Percentiles rank a stretch among this genome's conserved stretches.
phyloP scores from a whole-genome alignment of 2,888 invertebrate genomes.

The Strigamia maritima region DNA sequence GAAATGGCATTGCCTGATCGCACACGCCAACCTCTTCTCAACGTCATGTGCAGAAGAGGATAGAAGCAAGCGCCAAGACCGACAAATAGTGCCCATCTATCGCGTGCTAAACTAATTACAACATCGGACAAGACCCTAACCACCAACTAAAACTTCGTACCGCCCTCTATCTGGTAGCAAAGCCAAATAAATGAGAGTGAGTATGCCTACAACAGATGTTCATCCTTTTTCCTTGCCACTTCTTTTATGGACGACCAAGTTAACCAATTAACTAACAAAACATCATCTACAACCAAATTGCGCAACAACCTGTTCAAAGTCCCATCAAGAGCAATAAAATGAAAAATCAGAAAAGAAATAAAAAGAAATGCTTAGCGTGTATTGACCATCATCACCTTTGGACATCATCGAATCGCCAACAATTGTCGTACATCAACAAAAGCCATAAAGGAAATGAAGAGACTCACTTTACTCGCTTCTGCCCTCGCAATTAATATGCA shows the following conservation, averaged over 20 bases:
- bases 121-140: constrained; percentile 24
- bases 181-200: not conserved
- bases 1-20: constrained; percentile 24
- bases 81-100: constrained; percentile 22
- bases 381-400: not conserved
- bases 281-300: not conserved
- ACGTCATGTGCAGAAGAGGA: constrained; percentile 17
- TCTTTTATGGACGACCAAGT: not conserved
- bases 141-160: constrained; percentile 24
- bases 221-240: not conserved
- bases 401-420: not conserved
- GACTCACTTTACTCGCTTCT: constrained; percentile 16
- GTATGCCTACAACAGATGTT: constrained; percentile 21
- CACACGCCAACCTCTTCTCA: constrained; percentile 24
- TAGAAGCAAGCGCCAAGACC: constrained; percentile 1
- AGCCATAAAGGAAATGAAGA: not conserved
- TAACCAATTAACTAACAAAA: not conserved
- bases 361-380: too few species aligned
- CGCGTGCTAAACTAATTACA: constrained; percentile 26
- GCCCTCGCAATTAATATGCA: constrained; percentile 29
- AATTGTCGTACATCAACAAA: not conserved
- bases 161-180: not conserved
- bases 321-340: not conserved
- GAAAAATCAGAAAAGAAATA: not conserved
- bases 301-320: not conserved